Evolutionary conservation across 1,140 invertebrate genomes (phyloP).

Genomic region (Drosophila obscura): DNA sequence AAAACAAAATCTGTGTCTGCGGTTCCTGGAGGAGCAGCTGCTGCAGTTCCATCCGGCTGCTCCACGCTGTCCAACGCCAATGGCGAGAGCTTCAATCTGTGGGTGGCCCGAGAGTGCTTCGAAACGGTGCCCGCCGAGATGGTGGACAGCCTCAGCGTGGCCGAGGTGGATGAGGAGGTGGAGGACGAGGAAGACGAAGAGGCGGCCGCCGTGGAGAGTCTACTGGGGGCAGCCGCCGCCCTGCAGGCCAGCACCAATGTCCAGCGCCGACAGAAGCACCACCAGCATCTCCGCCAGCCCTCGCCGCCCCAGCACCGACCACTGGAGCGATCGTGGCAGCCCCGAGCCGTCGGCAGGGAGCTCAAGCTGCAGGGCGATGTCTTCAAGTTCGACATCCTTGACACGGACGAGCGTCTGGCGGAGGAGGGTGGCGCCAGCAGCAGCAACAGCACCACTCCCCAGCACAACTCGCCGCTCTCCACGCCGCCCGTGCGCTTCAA

Average conservation of each 20-base stretch:
- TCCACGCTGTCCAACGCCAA: conserved; percentile 39
- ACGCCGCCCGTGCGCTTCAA: conserved; percentile 84
- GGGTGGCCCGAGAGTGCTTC: conserved; percentile 81
- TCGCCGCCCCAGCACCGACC: conserved; percentile 85
- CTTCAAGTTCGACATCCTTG: conserved; percentile 90
- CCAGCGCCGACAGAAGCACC: conserved; percentile 64
- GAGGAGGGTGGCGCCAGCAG: conserved; percentile 40
- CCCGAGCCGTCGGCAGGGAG: conserved; percentile 74
- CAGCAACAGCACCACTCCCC: conserved; percentile 42
- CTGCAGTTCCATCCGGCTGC: not conserved
- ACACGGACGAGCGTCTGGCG: conserved; percentile 86
- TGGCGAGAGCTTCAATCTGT: conserved; percentile 72
- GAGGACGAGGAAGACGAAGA: conserved; percentile 65
- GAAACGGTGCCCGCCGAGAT: conserved; percentile 80
- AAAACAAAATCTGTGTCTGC: conserved; percentile 47
- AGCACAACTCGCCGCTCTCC: conserved; percentile 62
- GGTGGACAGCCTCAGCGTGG: conserved; percentile 63
- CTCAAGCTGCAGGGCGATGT: conserved; percentile 86
- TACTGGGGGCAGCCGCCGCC: conserved; percentile 72
- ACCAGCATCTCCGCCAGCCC: conserved; percentile 74
- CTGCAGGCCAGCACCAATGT: conserved; percentile 61
- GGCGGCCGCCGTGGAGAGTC: conserved; percentile 74
- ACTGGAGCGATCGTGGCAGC: conserved; percentile 86
- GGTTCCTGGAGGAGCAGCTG: not conserved
- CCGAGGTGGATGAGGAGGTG: conserved; percentile 64